Conservation (phyloP, 2,113 vertebrate genomes). For the Ceyx melanurus region DNA sequence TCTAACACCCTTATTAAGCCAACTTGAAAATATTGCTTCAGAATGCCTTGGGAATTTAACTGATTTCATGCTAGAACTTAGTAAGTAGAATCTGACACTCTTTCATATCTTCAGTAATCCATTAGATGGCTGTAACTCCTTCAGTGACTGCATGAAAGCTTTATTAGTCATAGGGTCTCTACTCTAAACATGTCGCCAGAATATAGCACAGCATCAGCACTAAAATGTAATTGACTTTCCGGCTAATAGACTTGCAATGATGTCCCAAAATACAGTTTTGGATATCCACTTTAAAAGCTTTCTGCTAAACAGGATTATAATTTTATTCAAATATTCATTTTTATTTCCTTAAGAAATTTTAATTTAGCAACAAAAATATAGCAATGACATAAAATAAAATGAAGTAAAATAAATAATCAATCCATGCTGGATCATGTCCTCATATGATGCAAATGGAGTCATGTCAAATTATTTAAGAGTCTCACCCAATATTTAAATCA, state of each 20-base stretch:
- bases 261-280: slow-evolving; percentile 29
- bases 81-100: slow-evolving; percentile 73
- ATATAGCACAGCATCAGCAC: slow-evolving; percentile 55
- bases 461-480: not conserved
- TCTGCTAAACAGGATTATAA: slow-evolving; percentile 40
- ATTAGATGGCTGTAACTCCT: slow-evolving; percentile 74
- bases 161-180: slow-evolving; percentile 71
- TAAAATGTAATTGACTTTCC: slow-evolving; percentile 61
- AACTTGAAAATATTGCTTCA: slow-evolving; percentile 76
- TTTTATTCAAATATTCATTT: slow-evolving; percentile 22
- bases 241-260: slow-evolving; percentile 44
- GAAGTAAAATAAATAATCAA: not conserved
- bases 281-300: slow-evolving; percentile 21
- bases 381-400: not conserved
- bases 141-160: slow-evolving; percentile 71
- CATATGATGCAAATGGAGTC: not conserved
- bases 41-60: slow-evolving; percentile 76
- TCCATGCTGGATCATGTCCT: not conserved
- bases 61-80: slow-evolving; percentile 81
- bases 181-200: slow-evolving; percentile 68
- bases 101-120: slow-evolving; percentile 78
- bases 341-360: slow-evolving; percentile 30
- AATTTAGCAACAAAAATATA: not conserved
- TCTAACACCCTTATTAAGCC: slow-evolving; percentile 72
- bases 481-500: not conserved